These are phyloP conservation scores for Melanophora roralis DNA, from an alignment of 2,888 invertebrate species.

Conservation along the genomic window DNA sequence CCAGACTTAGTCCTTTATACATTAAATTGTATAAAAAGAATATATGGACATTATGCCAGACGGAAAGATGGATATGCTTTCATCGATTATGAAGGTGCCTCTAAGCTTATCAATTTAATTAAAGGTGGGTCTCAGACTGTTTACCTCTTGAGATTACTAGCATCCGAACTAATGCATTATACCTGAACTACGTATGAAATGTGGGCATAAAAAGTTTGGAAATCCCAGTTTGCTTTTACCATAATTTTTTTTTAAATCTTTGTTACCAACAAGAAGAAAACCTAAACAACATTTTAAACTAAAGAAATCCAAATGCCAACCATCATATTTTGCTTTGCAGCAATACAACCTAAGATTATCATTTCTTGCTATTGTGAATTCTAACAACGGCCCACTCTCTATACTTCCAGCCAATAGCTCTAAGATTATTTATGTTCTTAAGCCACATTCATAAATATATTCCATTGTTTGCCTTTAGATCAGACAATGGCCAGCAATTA, in stretches of 20 bases:
- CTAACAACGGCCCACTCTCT: constrained; percentile 35
- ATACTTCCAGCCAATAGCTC: constrained; percentile 14
- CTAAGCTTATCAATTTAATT: too few relatives aligned
- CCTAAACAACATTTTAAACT: not conserved
- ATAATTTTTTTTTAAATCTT: constrained; percentile 29
- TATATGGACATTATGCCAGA: too few relatives aligned
- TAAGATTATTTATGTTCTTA: constrained; percentile 28
- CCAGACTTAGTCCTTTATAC: too few relatives aligned
- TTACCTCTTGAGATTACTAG: too few relatives aligned
- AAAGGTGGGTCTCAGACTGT: too few relatives aligned
- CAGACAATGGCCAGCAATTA: constrained; percentile 58
- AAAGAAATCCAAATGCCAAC: constrained; percentile 23
- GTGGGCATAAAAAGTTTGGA: too few relatives aligned
- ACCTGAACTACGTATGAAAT: too few relatives aligned
- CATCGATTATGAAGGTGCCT: too few relatives aligned
- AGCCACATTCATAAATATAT: constrained; percentile 16
- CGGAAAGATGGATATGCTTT: too few relatives aligned
- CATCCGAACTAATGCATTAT: too few relatives aligned
- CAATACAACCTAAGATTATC: constrained; percentile 35
- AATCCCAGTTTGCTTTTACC: not conserved
- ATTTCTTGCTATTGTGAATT: constrained; percentile 8
- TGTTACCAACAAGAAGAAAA: not conserved
- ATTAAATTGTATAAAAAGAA: too few relatives aligned
- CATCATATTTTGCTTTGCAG: constrained; percentile 45
- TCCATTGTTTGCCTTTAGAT: constrained; percentile 37